Evolutionary conservation across 2,888 invertebrate species (phyloP), one percentile per base, ranked within the genome.

Genomic region (Synergus gifuensis): DNA sequence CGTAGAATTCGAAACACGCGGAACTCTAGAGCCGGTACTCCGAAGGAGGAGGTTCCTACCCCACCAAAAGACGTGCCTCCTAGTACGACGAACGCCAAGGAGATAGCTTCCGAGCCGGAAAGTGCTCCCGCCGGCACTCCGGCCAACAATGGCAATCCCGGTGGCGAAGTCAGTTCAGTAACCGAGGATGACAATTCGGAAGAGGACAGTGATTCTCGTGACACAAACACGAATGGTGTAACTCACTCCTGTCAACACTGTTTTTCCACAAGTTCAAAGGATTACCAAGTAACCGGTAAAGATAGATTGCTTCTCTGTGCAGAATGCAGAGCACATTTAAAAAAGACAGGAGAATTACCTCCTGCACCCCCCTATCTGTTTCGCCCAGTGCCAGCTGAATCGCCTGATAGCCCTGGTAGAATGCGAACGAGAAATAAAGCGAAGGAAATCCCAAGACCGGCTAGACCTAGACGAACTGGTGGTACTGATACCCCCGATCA

Each of bases 171-270:
- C 84, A 95, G 95, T 83, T 96, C 97, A 81, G 96, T 96, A 82
- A 96, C 96, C 78, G 97, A 97, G 92, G 97, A 97, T 94, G 98
- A 98, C 92, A 97, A 97, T 93, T 98, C 98, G 85, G 98, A 98
- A 91, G 98, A 98, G 92, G 98, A 98, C 92, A 98, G 98, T 92
- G 98, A 98, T 93, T 98, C 97, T 80, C 95, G 98, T 90, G 97
- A 98, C 89, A 95, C 97, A 87, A 92, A 92, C 76, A 91, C 92
- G 4, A 91, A 92, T 87, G 92, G 92, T 22, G 87, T 88, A 64
- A 81, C 85, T 14, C 93, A 93, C 83, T 93, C 93, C 44, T 97
- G 97, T 88, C 95, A 95, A 83, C 96, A 96, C 90, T 97, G 97
- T 90, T 95, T 95, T 87, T 94, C 95, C 4, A 95, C 95, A 82